Base-by-base conservation (phyloP, 1,140 invertebrate genomes). In the Drosophila kurseongensis region DNA sequence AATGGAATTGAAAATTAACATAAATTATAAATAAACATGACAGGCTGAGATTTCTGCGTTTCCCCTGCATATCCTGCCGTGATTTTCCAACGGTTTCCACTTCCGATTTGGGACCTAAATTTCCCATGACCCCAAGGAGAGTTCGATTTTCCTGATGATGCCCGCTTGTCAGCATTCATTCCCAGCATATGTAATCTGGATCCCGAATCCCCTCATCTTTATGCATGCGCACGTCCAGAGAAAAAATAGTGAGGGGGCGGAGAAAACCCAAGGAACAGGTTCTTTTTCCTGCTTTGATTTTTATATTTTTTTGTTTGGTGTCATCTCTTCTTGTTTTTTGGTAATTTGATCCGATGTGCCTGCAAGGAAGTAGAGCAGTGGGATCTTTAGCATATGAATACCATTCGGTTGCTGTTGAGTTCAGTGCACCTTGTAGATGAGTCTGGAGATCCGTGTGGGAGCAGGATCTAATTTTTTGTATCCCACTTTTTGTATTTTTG, bases 1-100 rank as follows among this genome's bases (percentile, higher is more conserved):
- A 69, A 81, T 76, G 67, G 32, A 61, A 66, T 59, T 75, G 60
- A 59, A 88, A 86, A 88, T 88, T 88, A 88, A 88, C 84, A 88
- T 89, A 89, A 88, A 85, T 86, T 78, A 82, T 61, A 84, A 84
- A 68, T 77, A 84, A 80, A 85, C 81, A 81, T 75, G 66, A 62
- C 79, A 74, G 58, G 57, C 29, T 44, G 8, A 45, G 51, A 73
- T 38, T 66, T 52, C 57, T 42, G 41, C 8, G n/a, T n/a, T 14
- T 68, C 14, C 44, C 16, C 29, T 48, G 60, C 72, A 78, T 78
- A 85, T 85, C 82, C 81, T 85, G 81, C 67, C 44, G 61, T 79
- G 60, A 67, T 56, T 56, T 47, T 44, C 57, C 50, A 85, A 89
- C 80, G 84, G 79, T 88, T 83, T 66, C 29, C 84, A 88, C 83